Evolutionary conservation across 2,797 vertebrate genomes (phyloP).

Genomic region (Merluccius polli): DNA sequence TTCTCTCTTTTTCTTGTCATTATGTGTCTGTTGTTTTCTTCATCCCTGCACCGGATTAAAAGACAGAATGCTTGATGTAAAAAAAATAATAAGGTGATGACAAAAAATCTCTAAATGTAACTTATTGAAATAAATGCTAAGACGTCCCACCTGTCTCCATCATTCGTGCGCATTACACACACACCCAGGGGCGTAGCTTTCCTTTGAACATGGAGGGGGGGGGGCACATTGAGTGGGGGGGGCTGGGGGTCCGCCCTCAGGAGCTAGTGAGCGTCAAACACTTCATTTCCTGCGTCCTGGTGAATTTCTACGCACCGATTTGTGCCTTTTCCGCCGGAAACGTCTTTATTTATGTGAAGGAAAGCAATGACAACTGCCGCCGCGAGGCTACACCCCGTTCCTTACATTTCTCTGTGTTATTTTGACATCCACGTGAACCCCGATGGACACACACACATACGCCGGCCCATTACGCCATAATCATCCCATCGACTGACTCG

Average conservation of each 20-base stretch:
- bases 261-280: no score
- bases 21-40: constrained; percentile 39
- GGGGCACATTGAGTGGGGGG: no score
- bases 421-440: background rate
- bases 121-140: constrained; percentile 77
- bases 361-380: no score
- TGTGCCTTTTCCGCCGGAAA: no score
- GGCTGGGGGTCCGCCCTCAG: no score
- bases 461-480: background rate
- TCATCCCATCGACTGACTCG: background rate
- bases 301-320: no score
- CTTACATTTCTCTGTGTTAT: background rate
- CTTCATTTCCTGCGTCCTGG: no score
- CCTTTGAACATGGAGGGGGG: no score
- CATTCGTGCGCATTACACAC: background rate
- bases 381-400: background rate
- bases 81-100: constrained; percentile 55
- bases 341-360: no score
- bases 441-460: background rate
- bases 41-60: constrained; percentile 67
- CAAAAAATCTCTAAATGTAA: constrained; percentile 65
- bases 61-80: constrained; percentile 73
- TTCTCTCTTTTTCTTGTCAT: constrained; percentile 52
- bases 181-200: no score
- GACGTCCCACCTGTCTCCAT: constrained; percentile 20